A percentile compares a stretch with the other conserved stretches of the same genome.
These are phyloP conservation scores for Chaunax sp. DNA, from an alignment of 2,797 vertebrate genomes.

Conservation along the genomic window DNA sequence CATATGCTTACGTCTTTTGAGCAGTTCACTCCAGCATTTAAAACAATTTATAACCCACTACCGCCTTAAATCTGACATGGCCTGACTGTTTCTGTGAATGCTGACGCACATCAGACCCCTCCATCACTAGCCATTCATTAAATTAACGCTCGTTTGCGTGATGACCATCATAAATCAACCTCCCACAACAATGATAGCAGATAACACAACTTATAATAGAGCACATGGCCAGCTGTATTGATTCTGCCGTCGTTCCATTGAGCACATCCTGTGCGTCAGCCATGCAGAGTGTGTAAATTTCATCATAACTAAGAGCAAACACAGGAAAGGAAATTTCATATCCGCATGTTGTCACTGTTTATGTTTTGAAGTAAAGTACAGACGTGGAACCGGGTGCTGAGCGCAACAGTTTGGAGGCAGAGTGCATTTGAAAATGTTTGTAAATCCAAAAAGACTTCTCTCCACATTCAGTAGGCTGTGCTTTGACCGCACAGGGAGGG, in stretches of 20 bases:
- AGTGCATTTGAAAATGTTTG: slow-evolving; percentile 55
- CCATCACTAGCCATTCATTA: slow-evolving; percentile 74
- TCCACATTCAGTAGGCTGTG: slow-evolving; percentile 51
- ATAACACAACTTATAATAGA: slow-evolving; percentile 70
- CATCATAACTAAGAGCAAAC: slow-evolving; percentile 75
- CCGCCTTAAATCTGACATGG: slow-evolving; percentile 63
- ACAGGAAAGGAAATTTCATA: slow-evolving; percentile 80
- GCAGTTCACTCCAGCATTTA: slow-evolving; percentile 57
- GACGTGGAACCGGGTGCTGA: slow-evolving; percentile 20
- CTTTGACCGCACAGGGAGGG: slow-evolving; percentile 58
- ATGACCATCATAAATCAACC: slow-evolving; percentile 76
- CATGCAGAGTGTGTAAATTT: slow-evolving; percentile 71
- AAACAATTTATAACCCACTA: slow-evolving; percentile 73
- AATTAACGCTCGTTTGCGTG: slow-evolving; percentile 74
- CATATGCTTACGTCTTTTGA: slow-evolving; percentile 74
- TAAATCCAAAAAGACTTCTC: slow-evolving; percentile 53
- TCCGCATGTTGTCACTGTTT: slow-evolving; percentile 73
- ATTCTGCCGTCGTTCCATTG: slow-evolving; percentile 46
- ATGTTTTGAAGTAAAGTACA: slow-evolving; percentile 61
- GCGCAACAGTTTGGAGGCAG: slow-evolving; percentile 40
- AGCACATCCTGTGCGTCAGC: slow-evolving; percentile 77
- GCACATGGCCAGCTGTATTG: slow-evolving; percentile 64
- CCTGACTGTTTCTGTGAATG: slow-evolving; percentile 64
- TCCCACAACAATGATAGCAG: slow-evolving; percentile 70
- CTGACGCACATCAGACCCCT: slow-evolving; percentile 79